Percentiles rank a stretch among this genome's conserved stretches.
Evolutionary conservation across 2,113 vertebrate species (phyloP).

Genomic region (Oxyura jamaicensis): DNA sequence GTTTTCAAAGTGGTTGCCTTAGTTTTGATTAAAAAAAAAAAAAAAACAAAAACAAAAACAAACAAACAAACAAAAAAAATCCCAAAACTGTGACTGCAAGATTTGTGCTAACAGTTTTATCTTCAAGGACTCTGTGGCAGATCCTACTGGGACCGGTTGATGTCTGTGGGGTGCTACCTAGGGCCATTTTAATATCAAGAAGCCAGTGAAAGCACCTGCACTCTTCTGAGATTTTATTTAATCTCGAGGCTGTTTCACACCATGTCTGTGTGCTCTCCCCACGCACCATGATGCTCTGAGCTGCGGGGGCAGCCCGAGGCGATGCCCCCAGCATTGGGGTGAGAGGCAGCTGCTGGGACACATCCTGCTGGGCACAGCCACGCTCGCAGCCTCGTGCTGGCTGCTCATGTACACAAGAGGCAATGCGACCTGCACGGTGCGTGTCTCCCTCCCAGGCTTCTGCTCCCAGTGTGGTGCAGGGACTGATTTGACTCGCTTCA

Average conservation of each 20-base stretch:
- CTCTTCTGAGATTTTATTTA: accelerated
- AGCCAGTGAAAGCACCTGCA: accelerated
- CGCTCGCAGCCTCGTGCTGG: neutral
- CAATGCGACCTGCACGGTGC: neutral
- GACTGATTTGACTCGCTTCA: neutral
- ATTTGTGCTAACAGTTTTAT: neutral
- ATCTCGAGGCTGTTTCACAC: accelerated
- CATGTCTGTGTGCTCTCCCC: neutral
- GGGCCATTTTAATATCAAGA: accelerated
- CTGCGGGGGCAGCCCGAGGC: neutral
- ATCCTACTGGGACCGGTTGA: neutral
- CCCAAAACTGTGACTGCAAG: no score
- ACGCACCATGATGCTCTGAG: accelerated
- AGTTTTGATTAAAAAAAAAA: neutral
- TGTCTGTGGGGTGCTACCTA: no score
- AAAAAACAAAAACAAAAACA: no score
- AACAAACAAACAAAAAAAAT: no score
- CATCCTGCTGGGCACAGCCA: no score
- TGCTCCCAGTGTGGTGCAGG: accelerated
- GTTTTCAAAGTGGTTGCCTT: neutral
- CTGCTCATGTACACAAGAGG: neutral
- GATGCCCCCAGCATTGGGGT: no score
- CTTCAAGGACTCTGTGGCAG: neutral
- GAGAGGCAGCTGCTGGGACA: no score
- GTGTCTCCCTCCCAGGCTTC: accelerated